phyloP scores from a whole-genome alignment of 1,140 invertebrate genomes.

The Hermetia illucens region DNA sequence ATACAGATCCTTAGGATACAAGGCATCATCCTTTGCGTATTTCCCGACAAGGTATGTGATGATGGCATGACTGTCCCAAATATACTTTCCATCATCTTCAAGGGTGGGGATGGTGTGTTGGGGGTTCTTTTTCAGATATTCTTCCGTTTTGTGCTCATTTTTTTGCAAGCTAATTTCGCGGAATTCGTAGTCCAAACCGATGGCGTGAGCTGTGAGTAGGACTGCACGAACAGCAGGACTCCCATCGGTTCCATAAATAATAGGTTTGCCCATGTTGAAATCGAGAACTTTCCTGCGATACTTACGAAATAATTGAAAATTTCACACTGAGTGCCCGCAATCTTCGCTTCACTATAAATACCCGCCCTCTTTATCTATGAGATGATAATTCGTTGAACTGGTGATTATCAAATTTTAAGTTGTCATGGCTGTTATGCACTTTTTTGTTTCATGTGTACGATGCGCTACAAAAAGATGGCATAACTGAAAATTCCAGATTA shows the following conservation, averaged over 20 bases:
- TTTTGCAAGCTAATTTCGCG: constrained; percentile 32
- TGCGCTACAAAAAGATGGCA: no score
- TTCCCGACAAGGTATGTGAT: constrained; percentile 43
- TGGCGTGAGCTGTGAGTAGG: not conserved
- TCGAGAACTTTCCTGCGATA: no score
- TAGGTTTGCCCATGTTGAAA: constrained; percentile 5
- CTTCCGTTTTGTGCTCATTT: constrained; percentile 45
- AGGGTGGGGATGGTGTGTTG: constrained; percentile 50
- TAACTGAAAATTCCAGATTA: no score
- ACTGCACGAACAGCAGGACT: constrained; percentile 7
- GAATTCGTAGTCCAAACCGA: not conserved
- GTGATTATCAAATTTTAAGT: no score
- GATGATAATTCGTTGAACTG: no score
- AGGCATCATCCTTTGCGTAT: constrained; percentile 40
- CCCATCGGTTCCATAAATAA: constrained; percentile 21
- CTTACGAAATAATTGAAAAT: no score
- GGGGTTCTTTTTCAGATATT: constrained; percentile 43
- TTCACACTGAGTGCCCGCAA: no score
- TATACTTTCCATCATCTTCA: constrained; percentile 43
- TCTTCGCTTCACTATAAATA: no score
- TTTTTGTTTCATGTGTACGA: no score
- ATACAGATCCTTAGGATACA: constrained; percentile 46
- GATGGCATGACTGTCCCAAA: constrained; percentile 45
- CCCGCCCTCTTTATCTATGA: no score
- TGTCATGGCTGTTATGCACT: no score